Conservation (phyloP, 2,113 vertebrate species). For the Reinhardtius hippoglossoides region DNA sequence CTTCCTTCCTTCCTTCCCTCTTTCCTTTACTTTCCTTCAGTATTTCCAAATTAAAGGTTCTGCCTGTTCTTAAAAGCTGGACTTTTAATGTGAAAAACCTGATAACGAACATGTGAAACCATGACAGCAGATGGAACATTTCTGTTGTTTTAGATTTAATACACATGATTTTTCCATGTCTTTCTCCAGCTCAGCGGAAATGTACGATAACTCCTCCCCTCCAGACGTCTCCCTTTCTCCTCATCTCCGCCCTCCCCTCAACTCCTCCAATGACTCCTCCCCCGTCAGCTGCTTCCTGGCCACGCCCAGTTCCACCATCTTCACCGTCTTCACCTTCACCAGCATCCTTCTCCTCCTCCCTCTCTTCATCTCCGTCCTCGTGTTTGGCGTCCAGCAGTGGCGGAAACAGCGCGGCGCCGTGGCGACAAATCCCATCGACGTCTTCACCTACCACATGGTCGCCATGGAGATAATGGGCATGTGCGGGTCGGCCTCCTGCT, state of each 20-base stretch:
- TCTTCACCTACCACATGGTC: conserved; percentile 43
- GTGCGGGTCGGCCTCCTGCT: not conserved
- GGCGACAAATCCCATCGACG: not conserved
- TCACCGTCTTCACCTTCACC: conserved; percentile 2
- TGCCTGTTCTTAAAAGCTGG: not conserved
- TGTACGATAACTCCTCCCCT: not conserved
- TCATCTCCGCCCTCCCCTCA: not conserved
- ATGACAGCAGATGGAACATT: too few relatives aligned
- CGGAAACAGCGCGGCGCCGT: too few relatives aligned
- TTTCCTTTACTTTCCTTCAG: too few relatives aligned
- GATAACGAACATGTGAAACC: not conserved
- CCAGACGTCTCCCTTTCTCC: not conserved
- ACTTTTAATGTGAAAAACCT: not conserved
- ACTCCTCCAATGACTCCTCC: not conserved
- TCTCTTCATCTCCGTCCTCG: conserved; percentile 18
- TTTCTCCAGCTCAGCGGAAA: not conserved
- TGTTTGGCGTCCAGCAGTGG: not conserved
- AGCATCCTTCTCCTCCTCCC: conserved; percentile 39
- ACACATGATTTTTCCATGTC: not conserved
- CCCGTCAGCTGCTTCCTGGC: conserved; percentile 10
- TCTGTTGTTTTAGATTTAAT: not conserved
- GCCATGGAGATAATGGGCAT: conserved; percentile 19
- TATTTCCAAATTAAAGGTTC: not conserved
- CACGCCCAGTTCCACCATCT: not conserved
- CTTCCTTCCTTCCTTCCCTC: too few relatives aligned